Base-by-base conservation (phyloP, 2,888 invertebrate genomes). In the Eupeodes luniger region DNA sequence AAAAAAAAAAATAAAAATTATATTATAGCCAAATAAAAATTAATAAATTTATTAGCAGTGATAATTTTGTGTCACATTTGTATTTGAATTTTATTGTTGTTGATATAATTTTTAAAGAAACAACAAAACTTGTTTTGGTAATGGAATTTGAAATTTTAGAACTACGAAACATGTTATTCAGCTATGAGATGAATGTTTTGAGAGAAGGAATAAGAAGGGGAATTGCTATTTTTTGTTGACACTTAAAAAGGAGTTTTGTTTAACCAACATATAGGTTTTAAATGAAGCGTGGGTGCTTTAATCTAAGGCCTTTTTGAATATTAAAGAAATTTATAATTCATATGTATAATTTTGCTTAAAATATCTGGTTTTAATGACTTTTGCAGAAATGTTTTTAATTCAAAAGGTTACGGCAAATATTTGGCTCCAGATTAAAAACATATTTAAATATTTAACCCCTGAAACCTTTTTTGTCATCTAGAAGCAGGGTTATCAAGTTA, bases 1-100 rank as follows among this genome's bases (percentile, higher is more conserved):
- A 59, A 72, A 12, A 49, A 59, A 27, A 72, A 53, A 72, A 47
- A 11, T 4, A 44, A 44, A 44, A 9, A 44, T 44, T 16, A 19
- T 57, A 34, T 19, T 34, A 27, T 53, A 55, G 34, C 53, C 34
- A 64, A 16, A 53, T 44, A 57, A 55, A 74, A 70, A 75, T 69
- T 75, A 70, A 67, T 81, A 49, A 64, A 86, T 72, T 86, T 72
- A 82, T 75, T 75, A 82, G 64, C 55, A 79, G 70, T 70, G 80
- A 64, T 70, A 85, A 64, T 51, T 80, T 75, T 86, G 70, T 86
- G 78, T 79, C 82, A 51, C 75, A 69, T 70, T 66, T 62, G 64
- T 74, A 82, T 86, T 77, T 67, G 36, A 62, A 66, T 76, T 70
- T 79, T 84, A 40, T 79, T 81, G 78, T 79, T 81, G 78, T 81